phyloP scores from a whole-genome alignment of 2,888 invertebrate genomes.

The Therioaphis trifolii region DNA sequence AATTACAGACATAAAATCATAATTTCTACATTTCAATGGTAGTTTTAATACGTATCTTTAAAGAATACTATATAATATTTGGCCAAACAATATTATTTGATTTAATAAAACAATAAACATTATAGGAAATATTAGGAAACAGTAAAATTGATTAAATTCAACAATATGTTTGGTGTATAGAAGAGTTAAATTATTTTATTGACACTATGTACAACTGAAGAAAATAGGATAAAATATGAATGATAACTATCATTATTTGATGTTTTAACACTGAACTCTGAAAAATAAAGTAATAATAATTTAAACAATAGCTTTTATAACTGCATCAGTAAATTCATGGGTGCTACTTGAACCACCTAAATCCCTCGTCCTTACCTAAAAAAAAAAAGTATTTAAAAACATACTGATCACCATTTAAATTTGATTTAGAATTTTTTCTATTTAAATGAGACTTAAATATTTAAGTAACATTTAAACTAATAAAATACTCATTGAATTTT shows the following conservation, averaged over 20 bases:
- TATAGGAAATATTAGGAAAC: neutral
- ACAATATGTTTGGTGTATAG: neutral
- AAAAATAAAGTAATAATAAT: slow-evolving; percentile 1
- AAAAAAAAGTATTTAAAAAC: slow-evolving; percentile 64
- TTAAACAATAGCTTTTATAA: slow-evolving; percentile 73
- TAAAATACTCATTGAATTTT: neutral
- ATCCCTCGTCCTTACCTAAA: slow-evolving; percentile 79
- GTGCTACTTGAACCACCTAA: slow-evolving; percentile 95
- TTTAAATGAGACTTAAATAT: no score
- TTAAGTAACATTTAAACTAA: neutral
- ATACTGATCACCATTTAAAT: neutral
- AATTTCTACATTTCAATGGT: neutral
- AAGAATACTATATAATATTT: slow-evolving; percentile 1
- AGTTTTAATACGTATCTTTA: neutral
- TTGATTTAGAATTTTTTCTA: neutral
- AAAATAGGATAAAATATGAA: neutral
- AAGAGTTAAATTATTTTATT: slow-evolving; percentile 41
- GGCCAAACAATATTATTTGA: neutral
- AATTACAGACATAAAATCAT: slow-evolving; percentile 4
- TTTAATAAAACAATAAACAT: no score
- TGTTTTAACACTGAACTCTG: slow-evolving; percentile 14
- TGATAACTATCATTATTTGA: slow-evolving; percentile 18
- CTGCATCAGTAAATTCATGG: slow-evolving; percentile 90
- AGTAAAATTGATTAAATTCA: slow-evolving; percentile 10
- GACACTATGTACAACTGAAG: slow-evolving; percentile 18